phyloP scores from a whole-genome alignment of 1,140 invertebrate genomes.

The Pectinophora gossypiella region DNA sequence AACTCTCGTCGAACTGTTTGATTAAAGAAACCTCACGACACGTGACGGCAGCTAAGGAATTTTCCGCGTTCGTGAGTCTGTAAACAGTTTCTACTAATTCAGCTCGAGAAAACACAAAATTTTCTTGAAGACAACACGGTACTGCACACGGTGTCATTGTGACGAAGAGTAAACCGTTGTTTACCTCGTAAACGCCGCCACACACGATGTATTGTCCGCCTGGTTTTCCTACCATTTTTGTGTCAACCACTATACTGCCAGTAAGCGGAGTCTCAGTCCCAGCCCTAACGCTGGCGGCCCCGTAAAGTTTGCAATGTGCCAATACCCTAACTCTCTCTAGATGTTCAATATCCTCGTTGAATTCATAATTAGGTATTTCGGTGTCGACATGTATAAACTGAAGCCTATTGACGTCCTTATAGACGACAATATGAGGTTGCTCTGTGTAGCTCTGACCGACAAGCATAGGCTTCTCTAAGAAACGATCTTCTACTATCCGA shows the following conservation, averaged over 20 bases:
- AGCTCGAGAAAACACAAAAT: slow-evolving; percentile 1
- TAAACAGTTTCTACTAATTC: neutral
- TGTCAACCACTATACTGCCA: neutral
- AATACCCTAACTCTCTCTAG: neutral
- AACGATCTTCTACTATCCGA: neutral
- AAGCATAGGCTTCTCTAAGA: neutral
- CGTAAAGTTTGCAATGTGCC: neutral
- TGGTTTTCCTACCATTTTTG: neutral
- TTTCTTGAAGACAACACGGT: neutral
- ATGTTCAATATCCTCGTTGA: neutral
- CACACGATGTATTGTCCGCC: neutral
- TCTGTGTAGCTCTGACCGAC: neutral
- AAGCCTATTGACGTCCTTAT: neutral
- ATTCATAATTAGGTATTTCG: neutral
- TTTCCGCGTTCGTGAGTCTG: neutral
- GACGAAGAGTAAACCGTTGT: neutral
- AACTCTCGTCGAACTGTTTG: neutral
- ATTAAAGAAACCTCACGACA: neutral
- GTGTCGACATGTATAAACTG: neutral
- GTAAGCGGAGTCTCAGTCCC: neutral
- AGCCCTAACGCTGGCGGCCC: neutral
- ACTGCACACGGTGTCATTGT: neutral
- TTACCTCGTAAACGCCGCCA: neutral
- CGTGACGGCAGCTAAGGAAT: too few relatives aligned
- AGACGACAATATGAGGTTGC: neutral